A percentile compares a stretch with the other conserved stretches of the same genome.
Conservation (phyloP, 2,888 invertebrate genomes). For the Sarcophaga rosellei region DNA sequence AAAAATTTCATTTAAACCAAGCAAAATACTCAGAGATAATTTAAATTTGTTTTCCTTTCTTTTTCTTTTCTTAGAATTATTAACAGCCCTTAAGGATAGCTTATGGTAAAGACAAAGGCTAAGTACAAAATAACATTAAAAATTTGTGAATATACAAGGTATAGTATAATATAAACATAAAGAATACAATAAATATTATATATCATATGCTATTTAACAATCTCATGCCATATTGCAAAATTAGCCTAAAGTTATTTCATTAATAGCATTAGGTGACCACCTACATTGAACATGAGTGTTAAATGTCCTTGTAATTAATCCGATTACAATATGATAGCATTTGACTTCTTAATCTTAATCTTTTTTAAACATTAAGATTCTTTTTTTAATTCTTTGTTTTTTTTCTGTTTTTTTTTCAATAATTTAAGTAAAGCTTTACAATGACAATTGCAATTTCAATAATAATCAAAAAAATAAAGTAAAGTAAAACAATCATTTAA, state of each 20-base stretch:
- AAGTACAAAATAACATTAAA: slow-evolving; percentile 19
- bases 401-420: slow-evolving; percentile 1
- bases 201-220: not conserved
- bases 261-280: not conserved
- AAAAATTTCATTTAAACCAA: not conserved
- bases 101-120: not conserved
- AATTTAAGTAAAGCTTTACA: slow-evolving; percentile 18
- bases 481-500: not conserved
- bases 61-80: not conserved
- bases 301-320: not conserved
- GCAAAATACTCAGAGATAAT: not conserved
- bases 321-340: not conserved
- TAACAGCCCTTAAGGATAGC: not conserved
- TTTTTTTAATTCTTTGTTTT: slow-evolving; percentile 3
- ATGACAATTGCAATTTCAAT: slow-evolving; percentile 22
- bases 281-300: not conserved
- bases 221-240: not conserved
- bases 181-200: slow-evolving; percentile 35
- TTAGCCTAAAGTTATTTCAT: not conserved
- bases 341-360: not conserved
- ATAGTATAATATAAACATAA: not conserved
- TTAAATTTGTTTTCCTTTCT: not conserved
- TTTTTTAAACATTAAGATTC: not conserved
- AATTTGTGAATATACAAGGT: slow-evolving; percentile 11
- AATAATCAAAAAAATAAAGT: slow-evolving; percentile 7